Conservation (phyloP, 1,140 invertebrate genomes). For the Drosophila parabipectinata region DNA sequence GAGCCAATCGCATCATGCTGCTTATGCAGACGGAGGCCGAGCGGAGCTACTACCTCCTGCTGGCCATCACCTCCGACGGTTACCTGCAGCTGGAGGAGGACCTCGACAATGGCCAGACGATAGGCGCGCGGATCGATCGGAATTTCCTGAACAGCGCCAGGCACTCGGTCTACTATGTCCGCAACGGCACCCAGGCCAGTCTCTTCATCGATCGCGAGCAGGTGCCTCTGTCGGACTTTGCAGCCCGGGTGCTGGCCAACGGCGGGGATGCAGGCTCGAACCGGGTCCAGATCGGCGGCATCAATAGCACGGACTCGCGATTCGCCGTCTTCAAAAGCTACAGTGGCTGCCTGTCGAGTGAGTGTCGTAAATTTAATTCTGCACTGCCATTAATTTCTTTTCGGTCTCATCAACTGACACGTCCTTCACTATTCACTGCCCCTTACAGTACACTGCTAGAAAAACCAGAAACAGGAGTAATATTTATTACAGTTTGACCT, state of each 20-base stretch:
- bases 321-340: constrained; percentile 93
- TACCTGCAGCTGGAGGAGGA: constrained; percentile 94
- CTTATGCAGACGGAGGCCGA: constrained; percentile 92
- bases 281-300: constrained; percentile 93
- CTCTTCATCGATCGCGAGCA: constrained; percentile 91
- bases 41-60: constrained; percentile 92
- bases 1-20: constrained; percentile 90
- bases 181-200: constrained; percentile 89
- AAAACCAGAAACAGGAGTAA: neutral
- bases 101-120: constrained; percentile 88
- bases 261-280: constrained; percentile 88
- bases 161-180: constrained; percentile 93
- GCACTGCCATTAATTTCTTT: constrained; percentile 74
- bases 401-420: constrained; percentile 66
- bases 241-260: constrained; percentile 87
- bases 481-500: too few relatives aligned
- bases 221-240: constrained; percentile 88
- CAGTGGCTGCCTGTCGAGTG: constrained; percentile 95
- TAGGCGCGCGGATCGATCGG: constrained; percentile 89
- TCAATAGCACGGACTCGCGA: constrained; percentile 91
- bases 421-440: constrained; percentile 1
- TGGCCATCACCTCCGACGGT: constrained; percentile 92
- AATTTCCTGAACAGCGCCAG: constrained; percentile 92
- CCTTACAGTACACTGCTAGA: constrained; percentile 1
- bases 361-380: constrained; percentile 84